phyloP scores from a whole-genome alignment of 2,797 vertebrate species.

The Meda fulgida region DNA sequence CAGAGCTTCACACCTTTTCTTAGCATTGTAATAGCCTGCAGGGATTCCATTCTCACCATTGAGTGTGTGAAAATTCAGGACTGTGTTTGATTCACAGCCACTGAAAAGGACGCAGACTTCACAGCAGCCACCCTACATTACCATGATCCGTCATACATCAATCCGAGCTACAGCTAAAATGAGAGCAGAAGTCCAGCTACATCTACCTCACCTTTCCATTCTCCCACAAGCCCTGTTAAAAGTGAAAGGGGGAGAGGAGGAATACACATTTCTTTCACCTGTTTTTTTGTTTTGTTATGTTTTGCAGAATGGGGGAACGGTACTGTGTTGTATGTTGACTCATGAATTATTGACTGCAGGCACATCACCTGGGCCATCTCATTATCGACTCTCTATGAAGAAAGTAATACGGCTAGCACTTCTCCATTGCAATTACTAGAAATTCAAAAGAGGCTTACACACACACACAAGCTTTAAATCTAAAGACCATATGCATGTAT shows the following conservation, averaged over 20 bases:
- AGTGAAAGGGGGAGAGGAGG: conserved; percentile 20
- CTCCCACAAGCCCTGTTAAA: conserved; percentile 18
- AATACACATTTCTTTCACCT: conserved; percentile 3
- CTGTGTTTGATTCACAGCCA: conserved; percentile 39
- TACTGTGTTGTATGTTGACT: conserved; percentile 39
- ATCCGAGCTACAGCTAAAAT: conserved; percentile 8
- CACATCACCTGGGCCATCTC: conserved; percentile 49
- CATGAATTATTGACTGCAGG: conserved; percentile 60
- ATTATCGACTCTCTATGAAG: conserved; percentile 44
- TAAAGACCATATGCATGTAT: neutral
- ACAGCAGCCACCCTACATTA: neutral
- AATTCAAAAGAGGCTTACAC: conserved; percentile 30
- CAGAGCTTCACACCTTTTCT: conserved; percentile 44
- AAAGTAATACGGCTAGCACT: conserved; percentile 37
- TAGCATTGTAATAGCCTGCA: conserved; percentile 49
- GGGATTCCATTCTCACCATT: conserved; percentile 55
- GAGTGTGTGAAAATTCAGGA: conserved; percentile 48
- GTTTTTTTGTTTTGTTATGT: conserved; percentile 26
- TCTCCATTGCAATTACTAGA: conserved; percentile 41
- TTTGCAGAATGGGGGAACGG: conserved; percentile 16
- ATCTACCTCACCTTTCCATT: neutral
- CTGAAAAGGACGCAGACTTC: neutral
- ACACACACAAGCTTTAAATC: conserved; percentile 1
- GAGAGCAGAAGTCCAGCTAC: conserved; percentile 32
- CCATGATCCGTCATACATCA: neutral